phyloP scores from a whole-genome alignment of 1,140 invertebrate species.

The Lasioglossum baleicum region DNA sequence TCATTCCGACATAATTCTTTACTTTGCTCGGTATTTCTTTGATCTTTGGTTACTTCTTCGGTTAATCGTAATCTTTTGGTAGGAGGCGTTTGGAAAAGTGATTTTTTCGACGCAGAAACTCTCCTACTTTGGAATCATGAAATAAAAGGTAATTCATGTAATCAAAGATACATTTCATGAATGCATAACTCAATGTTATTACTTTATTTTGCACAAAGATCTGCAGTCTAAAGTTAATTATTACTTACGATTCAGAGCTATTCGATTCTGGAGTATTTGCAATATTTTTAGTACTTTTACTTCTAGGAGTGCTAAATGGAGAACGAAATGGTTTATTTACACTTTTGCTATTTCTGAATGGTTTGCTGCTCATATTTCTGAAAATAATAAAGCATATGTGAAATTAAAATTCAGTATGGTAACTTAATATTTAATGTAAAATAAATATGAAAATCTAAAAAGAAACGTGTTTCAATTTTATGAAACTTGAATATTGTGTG shows the following conservation, averaged over 20 bases:
- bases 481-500: neutral
- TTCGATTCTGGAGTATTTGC: neutral
- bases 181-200: neutral
- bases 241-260: neutral
- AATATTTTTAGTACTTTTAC: neutral
- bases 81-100: slow-evolving; percentile 13
- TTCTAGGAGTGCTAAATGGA: slow-evolving; percentile 68
- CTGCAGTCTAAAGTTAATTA: no score
- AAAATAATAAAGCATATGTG: slow-evolving; percentile 79
- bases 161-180: neutral
- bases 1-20: slow-evolving; percentile 1
- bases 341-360: slow-evolving; percentile 22
- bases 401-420: slow-evolving; percentile 72
- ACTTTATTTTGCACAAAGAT: no score
- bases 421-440: no score
- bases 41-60: neutral
- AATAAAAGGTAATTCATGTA: neutral
- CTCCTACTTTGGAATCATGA: slow-evolving; percentile 14
- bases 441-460: no score
- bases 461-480: slow-evolving; percentile 70
- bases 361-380: slow-evolving; percentile 75
- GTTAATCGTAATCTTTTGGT: slow-evolving; percentile 13
- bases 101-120: slow-evolving; percentile 3
- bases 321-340: slow-evolving; percentile 75
- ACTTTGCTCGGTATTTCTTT: neutral